Base-by-base conservation (phyloP, 2,797 vertebrate genomes). In the Amblyraja radiata region DNA sequence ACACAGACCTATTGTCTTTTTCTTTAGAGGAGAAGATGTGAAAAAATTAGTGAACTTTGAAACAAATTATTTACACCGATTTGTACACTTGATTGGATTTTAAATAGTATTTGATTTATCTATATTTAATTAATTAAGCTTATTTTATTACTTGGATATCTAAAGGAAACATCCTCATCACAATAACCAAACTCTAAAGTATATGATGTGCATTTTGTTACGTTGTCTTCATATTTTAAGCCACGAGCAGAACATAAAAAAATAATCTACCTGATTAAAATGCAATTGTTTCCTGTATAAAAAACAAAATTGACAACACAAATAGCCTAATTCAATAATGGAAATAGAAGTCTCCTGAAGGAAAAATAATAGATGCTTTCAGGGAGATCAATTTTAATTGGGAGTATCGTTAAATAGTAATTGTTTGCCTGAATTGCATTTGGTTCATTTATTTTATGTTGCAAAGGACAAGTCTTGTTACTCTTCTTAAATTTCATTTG, bases 401-500 rank as follows among this genome's bases (percentile, higher is more conserved):
- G 23, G 46, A 6, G 21, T 92, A 39, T 39, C 71, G 14, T 91
- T 36, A 91, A n/a, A 21, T 39, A 32, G 21, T 32, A 39, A 39
- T 90, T 90, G 32, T 68, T 68, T 36, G n/a, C 32, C 25, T 76
- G 39, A 54, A 23, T 73, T 6, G 2, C 14, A 76, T 71, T 54
- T 58, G 71, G 25, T 92, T 92, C 25, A 28, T 54, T 92, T 92
- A 73, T 54, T 58, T 73, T 90, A 90, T 11, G 88, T 68, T 73
- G 21, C 39, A 68, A 74, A 92, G 21, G 46, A 92, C 90, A 16
- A 74, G 71, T 54, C 71, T 76, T 76, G 71, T 16, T 46, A 76
- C 13, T 76, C 54, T 74, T 92, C 84, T 88, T 88, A 21, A 88
- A 88, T 76, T 92, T 39, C 39, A 92, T 58, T 76, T 10, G 90